Evolutionary conservation across 35 echinoderm and acorn worm genomes (phyloP), one percentile per base, ranked within the genome.

Genomic region (Hemicentrotus pulcherrimus): DNA sequence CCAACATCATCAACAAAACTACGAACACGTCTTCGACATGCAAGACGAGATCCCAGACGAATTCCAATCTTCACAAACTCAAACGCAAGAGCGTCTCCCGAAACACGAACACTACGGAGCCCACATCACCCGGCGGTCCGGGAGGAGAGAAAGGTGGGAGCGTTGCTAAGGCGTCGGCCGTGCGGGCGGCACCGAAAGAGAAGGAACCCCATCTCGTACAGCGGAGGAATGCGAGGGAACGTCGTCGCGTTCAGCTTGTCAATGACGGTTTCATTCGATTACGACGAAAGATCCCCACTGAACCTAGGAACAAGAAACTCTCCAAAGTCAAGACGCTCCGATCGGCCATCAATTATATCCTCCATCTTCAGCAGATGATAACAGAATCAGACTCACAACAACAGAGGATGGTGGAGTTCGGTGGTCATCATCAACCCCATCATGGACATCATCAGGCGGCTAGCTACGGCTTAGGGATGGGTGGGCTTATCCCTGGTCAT

Each of bases 271-370:
- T 99, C 94, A 95, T 97, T 47, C 94, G 98, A 33, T 95, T 99
- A 4, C 70, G 98, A 19, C 60, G 97, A 86, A 97, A 99, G 86
- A 97, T 99, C 31, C 98, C 98, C 12, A 99, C 98, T 11, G 98
- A 99, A 33, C 98, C 98, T 8, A 85, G 97, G 33, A 99, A 99
- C 60, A 99, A 99, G 95, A 99, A 99, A 96, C 94, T 99, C 2
- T 99, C 98, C 0, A 99, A 99, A 94, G 97, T 99, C 4, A 99
- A 99, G 88, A 99, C 98, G 31, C 97, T 99, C 13, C 96, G 97
- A 46, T 98, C 97, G 45, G 98, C 98, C 47, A 99, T 99, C 45
- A 99, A 99, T 85, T 99, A 99, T 86, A 99, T 99, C 19, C 78
- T 99, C 92, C 98, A 99, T 95, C 86, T 99, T 18, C 97, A 99